Percentiles rank a stretch among this genome's conserved stretches.
Evolutionary conservation across 1,140 invertebrate species (phyloP).

Genomic region (Euwallacea fornicatus): DNA sequence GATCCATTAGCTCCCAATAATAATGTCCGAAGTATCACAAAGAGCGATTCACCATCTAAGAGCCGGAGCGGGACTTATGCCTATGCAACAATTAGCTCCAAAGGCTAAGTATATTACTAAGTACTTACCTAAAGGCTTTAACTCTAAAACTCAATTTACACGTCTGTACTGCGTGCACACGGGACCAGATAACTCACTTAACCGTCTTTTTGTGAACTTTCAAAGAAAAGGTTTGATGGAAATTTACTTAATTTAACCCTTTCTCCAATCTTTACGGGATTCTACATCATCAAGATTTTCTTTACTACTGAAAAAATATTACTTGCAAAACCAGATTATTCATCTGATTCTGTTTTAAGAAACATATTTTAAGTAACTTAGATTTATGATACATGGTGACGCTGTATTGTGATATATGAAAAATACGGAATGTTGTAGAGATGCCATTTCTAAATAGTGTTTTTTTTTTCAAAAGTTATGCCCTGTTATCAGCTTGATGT

Average conservation of each 20-base stretch:
- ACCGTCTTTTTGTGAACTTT: constrained; percentile 24
- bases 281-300: too few relatives aligned
- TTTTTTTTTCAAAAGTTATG: too few relatives aligned
- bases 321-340: too few relatives aligned
- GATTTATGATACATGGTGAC: too few relatives aligned
- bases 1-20: constrained; percentile 54
- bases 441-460: too few relatives aligned
- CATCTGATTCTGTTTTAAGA: too few relatives aligned
- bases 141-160: constrained; percentile 52
- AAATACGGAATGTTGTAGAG: too few relatives aligned
- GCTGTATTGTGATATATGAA: too few relatives aligned
- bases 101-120: constrained; percentile 53
- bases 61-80: constrained; percentile 52
- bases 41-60: constrained; percentile 52
- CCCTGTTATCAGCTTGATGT: too few relatives aligned
- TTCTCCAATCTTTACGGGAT: not conserved
- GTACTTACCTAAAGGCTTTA: constrained; percentile 52
- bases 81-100: constrained; percentile 52
- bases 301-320: too few relatives aligned
- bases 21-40: constrained; percentile 54
- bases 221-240: constrained; percentile 21
- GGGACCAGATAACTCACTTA: constrained; percentile 37
- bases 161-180: constrained; percentile 42
- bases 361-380: too few relatives aligned
- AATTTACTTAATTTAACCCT: constrained; percentile 25